phyloP scores from a whole-genome alignment of 2,113 vertebrate species.

The Tachysurus vachellii region DNA sequence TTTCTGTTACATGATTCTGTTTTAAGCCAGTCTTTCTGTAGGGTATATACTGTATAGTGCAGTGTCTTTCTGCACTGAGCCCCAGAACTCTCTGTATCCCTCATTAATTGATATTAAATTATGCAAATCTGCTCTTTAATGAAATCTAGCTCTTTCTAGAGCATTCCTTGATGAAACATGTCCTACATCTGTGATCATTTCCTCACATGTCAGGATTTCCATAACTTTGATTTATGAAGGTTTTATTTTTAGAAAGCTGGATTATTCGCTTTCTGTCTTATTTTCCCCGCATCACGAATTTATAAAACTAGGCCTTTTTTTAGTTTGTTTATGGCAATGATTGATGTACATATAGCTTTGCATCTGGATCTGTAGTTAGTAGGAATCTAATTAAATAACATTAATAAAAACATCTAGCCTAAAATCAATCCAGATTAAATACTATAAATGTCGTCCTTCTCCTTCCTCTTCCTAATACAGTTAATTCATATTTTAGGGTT shows the following conservation, averaged over 20 bases:
- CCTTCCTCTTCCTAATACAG: not conserved
- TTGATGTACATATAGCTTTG: not conserved
- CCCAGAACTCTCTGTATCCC: constrained; percentile 31
- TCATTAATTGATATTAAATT: constrained; percentile 51
- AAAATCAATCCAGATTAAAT: not conserved
- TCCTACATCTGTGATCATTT: constrained; percentile 30
- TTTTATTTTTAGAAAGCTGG: constrained; percentile 40
- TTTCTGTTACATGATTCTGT: not conserved
- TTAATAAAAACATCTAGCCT: not conserved
- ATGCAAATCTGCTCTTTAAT: constrained; percentile 47
- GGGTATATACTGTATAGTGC: not conserved
- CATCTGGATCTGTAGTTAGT: not conserved
- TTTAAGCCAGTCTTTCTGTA: not conserved
- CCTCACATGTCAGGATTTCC: constrained; percentile 39
- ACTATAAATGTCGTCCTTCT: not conserved
- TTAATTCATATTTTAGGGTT: not conserved
- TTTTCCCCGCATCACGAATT: not conserved
- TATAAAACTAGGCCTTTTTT: constrained; percentile 5
- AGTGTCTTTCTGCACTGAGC: constrained; percentile 15
- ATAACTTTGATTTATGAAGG: constrained; percentile 40
- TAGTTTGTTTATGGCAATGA: not conserved
- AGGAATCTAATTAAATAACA: not conserved
- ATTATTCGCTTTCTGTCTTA: constrained; percentile 19
- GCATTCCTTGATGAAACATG: constrained; percentile 38
- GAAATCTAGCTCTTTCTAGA: constrained; percentile 30